These are phyloP conservation scores for Pseudococcus jackbeardsleyi DNA, from an alignment of 2,888 invertebrate species.

Conservation along the genomic window DNA sequence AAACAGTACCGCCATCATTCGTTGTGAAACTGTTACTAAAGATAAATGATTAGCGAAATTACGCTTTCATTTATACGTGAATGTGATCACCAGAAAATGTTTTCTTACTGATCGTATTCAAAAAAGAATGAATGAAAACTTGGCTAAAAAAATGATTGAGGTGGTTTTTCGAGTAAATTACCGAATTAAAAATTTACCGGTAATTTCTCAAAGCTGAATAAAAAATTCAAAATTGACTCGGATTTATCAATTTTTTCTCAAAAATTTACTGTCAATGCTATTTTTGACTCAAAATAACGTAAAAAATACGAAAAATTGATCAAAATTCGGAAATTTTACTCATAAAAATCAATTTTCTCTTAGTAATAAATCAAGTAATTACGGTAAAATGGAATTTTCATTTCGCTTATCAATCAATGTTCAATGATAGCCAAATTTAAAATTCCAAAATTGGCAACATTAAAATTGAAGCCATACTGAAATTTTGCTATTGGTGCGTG, in stretches of 20 bases:
- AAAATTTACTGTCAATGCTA: too few species aligned
- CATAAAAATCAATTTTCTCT: not conserved
- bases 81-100: not conserved
- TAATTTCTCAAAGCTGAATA: not conserved
- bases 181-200: not conserved
- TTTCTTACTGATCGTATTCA: not conserved
- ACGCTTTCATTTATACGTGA: not conserved
- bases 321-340: not conserved
- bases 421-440: not conserved
- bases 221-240: not conserved
- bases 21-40: not conserved
- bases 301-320: not conserved
- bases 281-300: not conserved
- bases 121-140: not conserved
- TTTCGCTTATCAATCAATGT: not conserved
- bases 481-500: conserved; percentile 60
- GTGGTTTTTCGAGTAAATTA: not conserved
- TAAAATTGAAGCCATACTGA: conserved; percentile 46
- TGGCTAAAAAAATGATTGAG: not conserved
- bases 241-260: not conserved
- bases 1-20: not conserved
- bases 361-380: not conserved
- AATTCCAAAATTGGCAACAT: conserved; percentile 33
- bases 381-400: not conserved
- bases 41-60: not conserved